Percentiles rank a stretch among this genome's conserved stretches.
Evolutionary conservation across 2,113 vertebrate species (phyloP).

Genomic region (Pseudorhombus dupliciocellatus): DNA sequence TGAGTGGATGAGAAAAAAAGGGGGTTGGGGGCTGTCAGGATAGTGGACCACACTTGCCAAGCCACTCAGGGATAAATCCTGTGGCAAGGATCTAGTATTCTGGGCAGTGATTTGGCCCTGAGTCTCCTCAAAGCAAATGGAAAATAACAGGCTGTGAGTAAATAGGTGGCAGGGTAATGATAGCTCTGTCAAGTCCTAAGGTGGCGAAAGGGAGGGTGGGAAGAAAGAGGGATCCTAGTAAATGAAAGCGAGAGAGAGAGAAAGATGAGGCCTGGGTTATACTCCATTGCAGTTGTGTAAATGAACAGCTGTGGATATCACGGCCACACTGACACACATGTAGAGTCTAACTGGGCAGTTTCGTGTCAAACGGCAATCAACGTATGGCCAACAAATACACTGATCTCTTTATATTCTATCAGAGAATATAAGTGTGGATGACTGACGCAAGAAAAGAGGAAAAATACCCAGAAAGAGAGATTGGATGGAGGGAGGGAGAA

Average conservation of each 20-base stretch:
- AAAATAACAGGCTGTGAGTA: constrained; percentile 75
- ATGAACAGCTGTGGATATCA: background rate
- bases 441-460: constrained; percentile 15
- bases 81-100: constrained; percentile 67
- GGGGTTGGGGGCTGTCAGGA: background rate
- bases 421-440: constrained; percentile 2
- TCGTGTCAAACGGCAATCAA: background rate
- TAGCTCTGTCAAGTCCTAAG: constrained; percentile 68
- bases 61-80: constrained; percentile 65
- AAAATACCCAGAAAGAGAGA: background rate
- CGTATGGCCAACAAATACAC: too few relatives aligned
- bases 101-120: constrained; percentile 64
- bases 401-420: too few relatives aligned
- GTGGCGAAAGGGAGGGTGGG: constrained; percentile 41
- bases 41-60: constrained; percentile 60
- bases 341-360: background rate
- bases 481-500: background rate
- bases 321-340: background rate
- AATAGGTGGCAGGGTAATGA: constrained; percentile 74
- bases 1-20: constrained; percentile 5
- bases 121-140: constrained; percentile 71
- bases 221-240: constrained; percentile 1
- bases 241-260: constrained; percentile 6
- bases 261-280: background rate
- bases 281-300: background rate